These are phyloP conservation scores for Carassius gibelio DNA, from an alignment of 2,113 vertebrate genomes.

Conservation along the genomic window DNA sequence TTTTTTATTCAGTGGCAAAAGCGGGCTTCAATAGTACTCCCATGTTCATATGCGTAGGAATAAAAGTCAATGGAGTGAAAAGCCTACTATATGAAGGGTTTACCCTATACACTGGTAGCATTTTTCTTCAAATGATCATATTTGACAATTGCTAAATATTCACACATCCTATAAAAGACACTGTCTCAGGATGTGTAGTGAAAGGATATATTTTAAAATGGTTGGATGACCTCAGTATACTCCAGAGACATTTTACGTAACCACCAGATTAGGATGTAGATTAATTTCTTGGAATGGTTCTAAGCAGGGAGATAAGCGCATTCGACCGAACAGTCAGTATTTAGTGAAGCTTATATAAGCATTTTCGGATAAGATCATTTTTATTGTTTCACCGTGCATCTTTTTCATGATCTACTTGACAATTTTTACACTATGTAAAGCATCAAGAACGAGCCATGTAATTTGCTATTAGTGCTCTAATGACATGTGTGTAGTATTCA, in stretches of 20 bases:
- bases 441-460: background rate
- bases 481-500: background rate
- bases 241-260: conserved; percentile 26
- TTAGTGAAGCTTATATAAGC: background rate
- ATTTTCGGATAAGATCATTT: conserved; percentile 7
- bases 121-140: background rate
- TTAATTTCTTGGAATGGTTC: conserved; percentile 19
- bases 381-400: background rate
- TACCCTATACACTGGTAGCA: background rate
- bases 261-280: conserved; percentile 8
- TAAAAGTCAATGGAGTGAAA: background rate
- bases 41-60: background rate
- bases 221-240: background rate
- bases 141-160: background rate
- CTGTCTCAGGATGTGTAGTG: background rate
- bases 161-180: background rate
- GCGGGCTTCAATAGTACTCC: background rate
- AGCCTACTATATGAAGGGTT: background rate
- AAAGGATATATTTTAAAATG: background rate
- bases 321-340: background rate
- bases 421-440: background rate
- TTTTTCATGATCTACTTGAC: conserved; percentile 14
- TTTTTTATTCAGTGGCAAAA: too few species aligned
- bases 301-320: background rate
- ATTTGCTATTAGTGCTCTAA: conserved; percentile 6